Base-by-base conservation (phyloP, 2,113 vertebrate species). In the Crotalus tigris region DNA sequence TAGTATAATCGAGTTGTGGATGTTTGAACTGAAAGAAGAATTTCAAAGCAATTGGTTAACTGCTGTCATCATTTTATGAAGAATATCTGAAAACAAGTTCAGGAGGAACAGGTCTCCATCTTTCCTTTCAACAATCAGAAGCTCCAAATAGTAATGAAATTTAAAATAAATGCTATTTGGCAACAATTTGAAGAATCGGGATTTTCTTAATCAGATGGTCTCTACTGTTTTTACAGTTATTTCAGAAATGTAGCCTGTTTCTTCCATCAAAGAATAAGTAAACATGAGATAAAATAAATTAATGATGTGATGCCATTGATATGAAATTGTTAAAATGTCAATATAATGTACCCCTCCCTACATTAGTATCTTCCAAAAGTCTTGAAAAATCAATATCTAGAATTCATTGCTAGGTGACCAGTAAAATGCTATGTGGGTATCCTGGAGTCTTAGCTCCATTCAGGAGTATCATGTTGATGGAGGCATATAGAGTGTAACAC, bases 141-240 rank as follows among this genome's bases (percentile, higher is more conserved):
- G 1, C 26, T 89, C 19, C 1, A 64, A 0, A 10, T 12, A 58
- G 44, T 2, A 85, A 92, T 90, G 92, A 91, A 90, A 54, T 89
- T 90, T 92, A 54, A 7, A 39, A 53, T 88, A 85, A 26, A 87
- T 89, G 15, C 21, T 87, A 61, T 55, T 93, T 87, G 44, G 85
- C 29, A 91, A 23, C 19, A 89, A 64, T 54, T 26, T 29, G 87
- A 58, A 95, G 91, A n/a, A 69, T 26, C 4, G 59, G 94, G 7
- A 94, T 0, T 0, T 90, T 54, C 24, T 90, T 93, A 89, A 85
- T 95, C 59, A 94, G 88, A 91, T 91, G 3, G 1, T 11, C 33
- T 44, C 7, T 69, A 0, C 58, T 85, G 49, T 69, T n/a, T 90
- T 91, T 94, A 93, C 92, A 49, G 23, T 92, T 85, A 81, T 93